Evolutionary conservation across 2,888 invertebrate species (phyloP), one percentile per base, ranked within the genome.

Genomic region (Strigamia maritima): DNA sequence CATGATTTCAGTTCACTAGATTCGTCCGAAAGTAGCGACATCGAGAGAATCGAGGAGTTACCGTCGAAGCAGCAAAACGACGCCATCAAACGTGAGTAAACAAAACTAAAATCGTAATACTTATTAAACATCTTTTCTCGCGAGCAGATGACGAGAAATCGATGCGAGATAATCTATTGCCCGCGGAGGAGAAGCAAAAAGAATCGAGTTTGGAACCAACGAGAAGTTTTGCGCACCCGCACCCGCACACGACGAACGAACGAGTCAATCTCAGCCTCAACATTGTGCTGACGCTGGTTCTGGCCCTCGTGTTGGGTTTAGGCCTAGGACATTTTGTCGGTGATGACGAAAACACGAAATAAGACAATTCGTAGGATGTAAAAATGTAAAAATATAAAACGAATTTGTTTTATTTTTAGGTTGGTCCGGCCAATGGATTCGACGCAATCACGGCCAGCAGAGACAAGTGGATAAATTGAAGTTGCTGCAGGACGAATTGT

Each of bases 251-350:
- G 6, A 82, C 81, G 2, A 82, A 82, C 79, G 75, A 79, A 12
- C 79, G 76, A 26, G 76, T 82, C 1, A 82, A 82, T 76, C 54
- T 80, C 22, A 79, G 77, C n/a, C 76, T 82, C 22, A 82, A 80
- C 76, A 70, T 82, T 12, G 40, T 82, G n/a, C 14, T 82, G 38
- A 80, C 78, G 8, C 54, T 82, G 0, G 60, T 80, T 2, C 74
- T 82, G 0, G 76, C 80, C n/a, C 40, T 81, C 22, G 82, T 81
- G 10, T 28, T 82, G 49, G 82, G 82, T 6, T 78, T 82, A 7
- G 82, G 81, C n/a, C 75, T 82, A 28, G 82, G 82, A 8, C 80
- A 82, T 75, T 82, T 81, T 38, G 70, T 82, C 54, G 81, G 81
- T 80, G 44, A n/a, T n/a, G n/a, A n/a, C n/a, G n/a, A n/a, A n/a